Evolutionary conservation across 2,888 invertebrate genomes (phyloP), one percentile per base, ranked within the genome.

Genomic region (Steromphala cineraria): DNA sequence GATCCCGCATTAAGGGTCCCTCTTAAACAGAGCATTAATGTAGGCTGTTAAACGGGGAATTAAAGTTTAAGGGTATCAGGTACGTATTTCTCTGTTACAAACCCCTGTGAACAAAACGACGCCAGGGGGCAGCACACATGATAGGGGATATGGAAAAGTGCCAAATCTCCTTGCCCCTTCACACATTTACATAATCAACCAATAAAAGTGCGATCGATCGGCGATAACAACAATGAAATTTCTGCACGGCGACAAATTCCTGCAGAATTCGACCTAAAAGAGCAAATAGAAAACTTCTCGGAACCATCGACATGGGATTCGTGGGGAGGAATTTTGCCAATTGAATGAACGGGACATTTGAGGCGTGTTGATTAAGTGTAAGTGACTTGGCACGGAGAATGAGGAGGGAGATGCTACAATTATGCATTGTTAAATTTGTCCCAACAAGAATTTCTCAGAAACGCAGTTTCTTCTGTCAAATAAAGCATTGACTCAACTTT

Each of bases 211-310:
- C 19, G 71, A 40, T 71, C 36, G 71, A 71, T 36, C 19, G 71
- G 71, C 36, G 71, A 40, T 71, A 31, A 71, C 40, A 71, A 71
- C 71, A 71, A 71, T 71, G 71, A 71, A 71, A 71, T 40, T 71
- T 36, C 71, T 71, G 71, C 71, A 71, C 28, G 71, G 71, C 71
- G 71, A 71, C 71, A 71, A 71, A 71, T 71, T 71, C 71, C 71
- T 71, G 36, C 71, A 31, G 71, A 71, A 71, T 71, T 71, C 24
- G 71, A 71, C 71, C 71, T 71, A 71, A 71, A 71, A 71, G 71
- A 71, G 71, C 71, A 71, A 71, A 71, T 71, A 36, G 71, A 71
- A 71, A 71, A 71, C 19, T 71, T 71, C 71, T 36, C 71, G 36
- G 17, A 36, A 24, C 31, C 36, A 71, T 31, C 71, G 71, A 71